Evolutionary conservation across 2,888 invertebrate species (phyloP), one percentile per base, ranked within the genome.

Genomic region (Blastobasis lacticolella): DNA sequence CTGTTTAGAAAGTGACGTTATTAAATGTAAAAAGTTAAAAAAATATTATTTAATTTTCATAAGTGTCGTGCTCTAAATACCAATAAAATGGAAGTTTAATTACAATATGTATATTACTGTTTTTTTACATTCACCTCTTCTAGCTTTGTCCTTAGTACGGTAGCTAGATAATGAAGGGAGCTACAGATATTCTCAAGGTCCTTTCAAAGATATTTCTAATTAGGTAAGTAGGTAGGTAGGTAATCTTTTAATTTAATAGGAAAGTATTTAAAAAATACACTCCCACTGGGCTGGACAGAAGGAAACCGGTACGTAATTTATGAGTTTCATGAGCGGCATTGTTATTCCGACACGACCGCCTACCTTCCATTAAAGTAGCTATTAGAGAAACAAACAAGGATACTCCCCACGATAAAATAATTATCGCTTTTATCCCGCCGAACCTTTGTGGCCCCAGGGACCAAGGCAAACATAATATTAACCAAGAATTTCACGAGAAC

Each of bases 301-400:
- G 23, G 23, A 23, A 23, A 23, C 23, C 23, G 54, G 52, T 49
- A 37, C 56, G 68, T 80, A 81, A 85, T 81, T 81, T 83, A 84
- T 81, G 72, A 77, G 68, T 76, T 75, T 71, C 72, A 71, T 68
- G 62, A 67, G 66, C 66, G 56, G 58, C 68, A 71, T 75, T 75
- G 75, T 75, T 70, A 73, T 76, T 73, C 69, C 64, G 66, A 65
- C 63, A 69, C 73, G 63, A 69, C 69, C 70, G 71, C 72, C 66
- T 69, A 66, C 72, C 75, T 75, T 78, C 80, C 78, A 85, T 83
- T 83, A 85, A 80, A 83, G 78, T 77, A 74, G 79, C 85, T 81
- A 86, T 88, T 87, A 87, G 77, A 85, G 79, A 87, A 88, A 87
- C 88, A 87, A 88, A 87, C 85, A 87, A 84, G 84, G 68, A 77